Conservation (phyloP, 2,888 invertebrate genomes). For the Bhutanitis thaidina region DNA sequence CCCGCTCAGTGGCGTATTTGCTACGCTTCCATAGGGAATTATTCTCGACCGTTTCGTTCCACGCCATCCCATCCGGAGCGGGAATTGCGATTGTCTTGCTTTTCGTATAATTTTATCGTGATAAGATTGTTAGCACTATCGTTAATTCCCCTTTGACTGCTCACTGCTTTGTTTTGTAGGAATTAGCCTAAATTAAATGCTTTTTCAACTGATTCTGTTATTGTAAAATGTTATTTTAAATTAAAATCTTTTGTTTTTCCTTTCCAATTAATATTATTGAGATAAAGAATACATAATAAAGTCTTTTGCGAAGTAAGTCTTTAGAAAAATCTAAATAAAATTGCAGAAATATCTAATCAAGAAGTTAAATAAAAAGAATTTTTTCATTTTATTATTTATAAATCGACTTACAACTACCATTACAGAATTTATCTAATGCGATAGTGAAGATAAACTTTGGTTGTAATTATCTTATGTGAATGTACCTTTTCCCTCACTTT, state of each 20-base stretch:
- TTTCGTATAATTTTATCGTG: slow-evolving; percentile 22
- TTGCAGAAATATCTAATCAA: no score
- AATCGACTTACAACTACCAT: no score
- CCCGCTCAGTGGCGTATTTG: slow-evolving; percentile 33
- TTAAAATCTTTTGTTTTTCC: background rate
- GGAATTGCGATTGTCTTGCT: slow-evolving; percentile 22
- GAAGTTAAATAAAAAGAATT: no score
- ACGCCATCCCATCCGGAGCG: slow-evolving; percentile 22
- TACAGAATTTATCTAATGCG: no score
- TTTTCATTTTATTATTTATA: no score
- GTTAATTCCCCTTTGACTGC: slow-evolving; percentile 22
- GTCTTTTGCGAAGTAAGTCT: no score
- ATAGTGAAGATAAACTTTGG: no score
- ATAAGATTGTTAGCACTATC: slow-evolving; percentile 22
- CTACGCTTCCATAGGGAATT: slow-evolving; percentile 40
- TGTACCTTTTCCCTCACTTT: no score
- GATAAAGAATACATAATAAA: no score
- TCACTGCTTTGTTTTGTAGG: slow-evolving; percentile 16
- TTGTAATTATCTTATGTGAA: no score
- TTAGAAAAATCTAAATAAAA: no score
- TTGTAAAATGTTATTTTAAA: background rate
- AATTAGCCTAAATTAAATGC: slow-evolving; percentile 9
- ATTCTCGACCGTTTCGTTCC: slow-evolving; percentile 37
- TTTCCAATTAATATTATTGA: background rate
- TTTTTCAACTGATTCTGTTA: slow-evolving; percentile 1